Percentiles rank a stretch among this genome's conserved stretches.
Evolutionary conservation across 2,888 invertebrate species (phyloP).

Genomic region (Drosophila monieri): DNA sequence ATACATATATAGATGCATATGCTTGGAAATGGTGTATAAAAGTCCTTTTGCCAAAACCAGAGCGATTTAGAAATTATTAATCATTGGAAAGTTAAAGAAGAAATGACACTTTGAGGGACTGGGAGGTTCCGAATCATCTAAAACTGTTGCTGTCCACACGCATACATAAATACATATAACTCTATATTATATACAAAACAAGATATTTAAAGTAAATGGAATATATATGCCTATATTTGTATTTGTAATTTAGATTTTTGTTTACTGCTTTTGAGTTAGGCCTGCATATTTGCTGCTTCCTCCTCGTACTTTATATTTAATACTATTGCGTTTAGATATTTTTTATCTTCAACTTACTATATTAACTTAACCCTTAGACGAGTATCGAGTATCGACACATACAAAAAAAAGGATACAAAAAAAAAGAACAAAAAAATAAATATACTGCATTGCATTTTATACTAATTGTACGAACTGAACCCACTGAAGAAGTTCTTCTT

Average conservation of each 20-base stretch:
- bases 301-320: constrained; percentile 51
- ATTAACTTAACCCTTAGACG: constrained; percentile 43
- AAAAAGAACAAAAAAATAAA: constrained; percentile 41
- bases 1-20: constrained; percentile 18
- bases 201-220: constrained; percentile 12
- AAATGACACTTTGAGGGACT: constrained; percentile 1
- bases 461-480: constrained; percentile 75
- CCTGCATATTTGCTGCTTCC: constrained; percentile 37
- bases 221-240: constrained; percentile 32
- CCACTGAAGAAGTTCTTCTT: constrained; percentile 76
- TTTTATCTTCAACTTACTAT: constrained; percentile 20
- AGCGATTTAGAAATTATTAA: constrained; percentile 14
- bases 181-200: constrained; percentile 31
- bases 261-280: constrained; percentile 29
- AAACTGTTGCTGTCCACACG: constrained; percentile 70
- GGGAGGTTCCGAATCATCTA: not conserved
- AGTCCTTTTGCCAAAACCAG: not conserved
- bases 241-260: constrained; percentile 26
- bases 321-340: constrained; percentile 54
- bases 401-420: constrained; percentile 26
- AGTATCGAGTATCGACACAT: constrained; percentile 31
- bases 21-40: constrained; percentile 18
- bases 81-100: not conserved
- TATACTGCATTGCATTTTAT: constrained; percentile 69
- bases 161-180: constrained; percentile 35